These are phyloP conservation scores for Ariolimax columbianus DNA, from an alignment of 2,888 invertebrate species.

Conservation along the genomic window DNA sequence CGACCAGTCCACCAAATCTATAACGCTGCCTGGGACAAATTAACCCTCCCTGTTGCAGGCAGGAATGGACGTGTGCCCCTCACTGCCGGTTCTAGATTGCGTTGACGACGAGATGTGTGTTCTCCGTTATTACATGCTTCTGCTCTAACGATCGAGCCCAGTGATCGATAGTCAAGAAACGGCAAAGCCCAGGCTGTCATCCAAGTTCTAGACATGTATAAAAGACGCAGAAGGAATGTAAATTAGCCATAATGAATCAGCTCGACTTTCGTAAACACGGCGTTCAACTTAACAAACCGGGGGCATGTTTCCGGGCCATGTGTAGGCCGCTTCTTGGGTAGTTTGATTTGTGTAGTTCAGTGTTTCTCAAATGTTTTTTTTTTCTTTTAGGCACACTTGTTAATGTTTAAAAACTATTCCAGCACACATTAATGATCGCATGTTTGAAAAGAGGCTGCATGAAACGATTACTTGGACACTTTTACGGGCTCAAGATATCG, in stretches of 20 bases:
- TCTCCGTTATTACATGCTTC: background rate
- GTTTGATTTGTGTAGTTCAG: too few species aligned
- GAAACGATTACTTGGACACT: too few species aligned
- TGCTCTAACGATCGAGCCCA: background rate
- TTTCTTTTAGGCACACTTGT: too few species aligned
- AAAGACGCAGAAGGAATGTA: background rate
- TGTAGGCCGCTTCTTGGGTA: too few species aligned
- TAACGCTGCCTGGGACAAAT: background rate
- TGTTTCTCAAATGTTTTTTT: too few species aligned
- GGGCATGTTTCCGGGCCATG: background rate
- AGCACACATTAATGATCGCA: too few species aligned
- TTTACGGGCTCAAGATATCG: too few species aligned
- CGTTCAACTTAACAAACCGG: background rate
- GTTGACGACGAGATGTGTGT: background rate
- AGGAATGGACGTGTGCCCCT: background rate
- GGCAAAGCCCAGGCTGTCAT: background rate
- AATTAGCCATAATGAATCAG: background rate
- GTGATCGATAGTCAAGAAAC: background rate
- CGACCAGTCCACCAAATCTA: background rate
- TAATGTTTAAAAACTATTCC: too few species aligned
- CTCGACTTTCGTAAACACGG: background rate
- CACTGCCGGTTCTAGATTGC: background rate
- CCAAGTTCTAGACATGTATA: background rate
- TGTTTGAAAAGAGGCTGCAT: too few species aligned
- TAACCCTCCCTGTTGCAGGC: background rate